These are phyloP conservation scores for Acanthisitta chloris DNA, from an alignment of 2,113 vertebrate species.

Conservation along the genomic window DNA sequence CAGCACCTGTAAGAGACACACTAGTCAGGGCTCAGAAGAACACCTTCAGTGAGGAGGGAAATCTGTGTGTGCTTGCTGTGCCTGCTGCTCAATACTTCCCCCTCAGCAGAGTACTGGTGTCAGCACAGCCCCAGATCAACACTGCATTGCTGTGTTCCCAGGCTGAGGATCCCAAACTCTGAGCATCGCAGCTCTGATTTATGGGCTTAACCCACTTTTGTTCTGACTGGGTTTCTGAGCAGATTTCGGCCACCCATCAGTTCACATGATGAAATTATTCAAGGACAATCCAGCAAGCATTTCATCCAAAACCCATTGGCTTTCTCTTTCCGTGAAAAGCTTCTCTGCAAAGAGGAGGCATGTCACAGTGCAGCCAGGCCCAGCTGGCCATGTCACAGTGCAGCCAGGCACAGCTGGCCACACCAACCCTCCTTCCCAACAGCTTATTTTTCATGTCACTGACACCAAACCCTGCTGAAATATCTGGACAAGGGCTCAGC, in stretches of 20 bases:
- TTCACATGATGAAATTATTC: neutral
- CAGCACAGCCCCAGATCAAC: neutral
- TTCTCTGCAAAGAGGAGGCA: neutral
- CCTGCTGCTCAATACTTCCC: rapidly evolving
- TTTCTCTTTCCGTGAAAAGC: neutral
- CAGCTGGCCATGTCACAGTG: neutral
- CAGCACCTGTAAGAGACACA: neutral
- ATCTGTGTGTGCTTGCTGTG: rapidly evolving
- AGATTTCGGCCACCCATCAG: neutral
- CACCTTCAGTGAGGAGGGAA: rapidly evolving
- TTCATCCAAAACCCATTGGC: rapidly evolving
- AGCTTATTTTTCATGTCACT: neutral
- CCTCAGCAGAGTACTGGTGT: rapidly evolving
- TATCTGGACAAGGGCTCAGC: rapidly evolving
- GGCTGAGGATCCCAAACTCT: neutral
- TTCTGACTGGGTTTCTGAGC: neutral
- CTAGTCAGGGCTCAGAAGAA: neutral
- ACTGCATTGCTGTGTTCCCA: neutral
- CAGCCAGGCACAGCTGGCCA: rapidly evolving
- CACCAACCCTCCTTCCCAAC: neutral
- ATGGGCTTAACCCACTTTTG: neutral
- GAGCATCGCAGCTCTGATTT: neutral
- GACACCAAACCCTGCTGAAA: neutral
- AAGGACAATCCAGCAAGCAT: neutral
- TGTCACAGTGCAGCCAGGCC: rapidly evolving